Evolutionary conservation across 2,113 vertebrate genomes (phyloP).

Genomic region (Catharus fuscescens): DNA sequence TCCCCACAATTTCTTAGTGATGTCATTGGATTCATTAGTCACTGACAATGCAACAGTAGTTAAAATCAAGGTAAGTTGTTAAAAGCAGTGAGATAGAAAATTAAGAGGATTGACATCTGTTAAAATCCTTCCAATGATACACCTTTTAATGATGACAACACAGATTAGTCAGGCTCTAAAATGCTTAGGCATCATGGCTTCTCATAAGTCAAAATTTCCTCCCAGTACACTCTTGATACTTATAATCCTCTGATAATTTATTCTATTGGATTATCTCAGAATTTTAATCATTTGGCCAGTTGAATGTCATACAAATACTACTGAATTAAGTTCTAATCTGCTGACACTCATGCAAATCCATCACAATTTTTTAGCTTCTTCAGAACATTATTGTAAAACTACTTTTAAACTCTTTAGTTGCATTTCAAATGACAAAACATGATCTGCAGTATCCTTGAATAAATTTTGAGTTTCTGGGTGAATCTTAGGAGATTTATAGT

Average conservation of each 20-base stretch:
- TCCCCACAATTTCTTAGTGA: not conserved
- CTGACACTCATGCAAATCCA: accelerated
- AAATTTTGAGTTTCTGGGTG: not conserved
- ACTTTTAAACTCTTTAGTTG: not conserved
- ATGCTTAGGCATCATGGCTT: not conserved
- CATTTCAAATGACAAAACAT: not conserved
- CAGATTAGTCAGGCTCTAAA: not conserved
- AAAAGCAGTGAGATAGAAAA: not conserved
- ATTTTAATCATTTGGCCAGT: not conserved
- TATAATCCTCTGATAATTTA: not conserved
- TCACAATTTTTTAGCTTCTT: not conserved
- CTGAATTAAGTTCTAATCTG: not conserved
- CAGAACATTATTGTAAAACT: not conserved
- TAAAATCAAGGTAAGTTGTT: not conserved
- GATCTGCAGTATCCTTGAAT: not conserved
- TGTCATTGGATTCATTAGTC: not conserved
- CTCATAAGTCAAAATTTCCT: not conserved
- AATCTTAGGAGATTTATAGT: not conserved
- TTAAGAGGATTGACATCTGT: not conserved
- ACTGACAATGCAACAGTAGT: not conserved
- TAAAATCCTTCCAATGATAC: not conserved
- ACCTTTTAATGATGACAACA: not conserved
- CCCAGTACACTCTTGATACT: not conserved
- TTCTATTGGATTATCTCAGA: not conserved
- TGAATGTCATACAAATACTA: not conserved